phyloP scores from a whole-genome alignment of 1,140 invertebrate species.

The Ericerus pela region DNA sequence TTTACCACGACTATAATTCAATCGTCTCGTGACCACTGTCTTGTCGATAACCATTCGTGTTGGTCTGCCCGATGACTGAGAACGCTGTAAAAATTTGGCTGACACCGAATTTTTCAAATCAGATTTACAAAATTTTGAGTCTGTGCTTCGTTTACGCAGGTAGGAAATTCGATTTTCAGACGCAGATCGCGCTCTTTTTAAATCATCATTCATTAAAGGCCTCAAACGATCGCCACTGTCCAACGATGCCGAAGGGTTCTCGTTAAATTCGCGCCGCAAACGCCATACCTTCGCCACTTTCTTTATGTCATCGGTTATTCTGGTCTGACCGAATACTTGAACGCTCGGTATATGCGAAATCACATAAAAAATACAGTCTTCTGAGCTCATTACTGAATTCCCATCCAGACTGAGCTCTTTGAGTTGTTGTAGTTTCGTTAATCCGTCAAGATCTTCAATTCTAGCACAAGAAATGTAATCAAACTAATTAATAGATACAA shows the following conservation, averaged over 20 bases:
- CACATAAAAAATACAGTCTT: constrained; percentile 60
- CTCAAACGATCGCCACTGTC: neutral
- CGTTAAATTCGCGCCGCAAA: constrained; percentile 28
- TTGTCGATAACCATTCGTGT: neutral
- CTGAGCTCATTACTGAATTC: constrained; percentile 59
- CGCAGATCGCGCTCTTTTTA: constrained; percentile 2
- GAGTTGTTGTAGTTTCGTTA: constrained; percentile 32
- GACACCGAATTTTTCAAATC: neutral
- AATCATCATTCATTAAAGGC: neutral
- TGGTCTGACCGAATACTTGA: constrained; percentile 50
- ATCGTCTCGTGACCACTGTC: neutral
- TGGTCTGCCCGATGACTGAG: neutral
- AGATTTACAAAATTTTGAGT: neutral
- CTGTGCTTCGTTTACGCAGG: neutral
- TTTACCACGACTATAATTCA: neutral
- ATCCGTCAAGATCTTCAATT: constrained; percentile 21
- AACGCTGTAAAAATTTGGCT: neutral
- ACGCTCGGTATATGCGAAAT: constrained; percentile 60
- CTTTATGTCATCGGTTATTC: constrained; percentile 52
- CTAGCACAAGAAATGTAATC: constrained; percentile 17
- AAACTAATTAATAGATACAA: neutral
- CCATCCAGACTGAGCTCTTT: constrained; percentile 72
- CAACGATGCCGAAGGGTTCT: neutral
- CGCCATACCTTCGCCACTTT: constrained; percentile 58
- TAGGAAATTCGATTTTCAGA: constrained; percentile 1